Evolutionary conservation across 1,140 invertebrate genomes (phyloP), one percentile per base, ranked within the genome.

Genomic region (Prorops nasuta): DNA sequence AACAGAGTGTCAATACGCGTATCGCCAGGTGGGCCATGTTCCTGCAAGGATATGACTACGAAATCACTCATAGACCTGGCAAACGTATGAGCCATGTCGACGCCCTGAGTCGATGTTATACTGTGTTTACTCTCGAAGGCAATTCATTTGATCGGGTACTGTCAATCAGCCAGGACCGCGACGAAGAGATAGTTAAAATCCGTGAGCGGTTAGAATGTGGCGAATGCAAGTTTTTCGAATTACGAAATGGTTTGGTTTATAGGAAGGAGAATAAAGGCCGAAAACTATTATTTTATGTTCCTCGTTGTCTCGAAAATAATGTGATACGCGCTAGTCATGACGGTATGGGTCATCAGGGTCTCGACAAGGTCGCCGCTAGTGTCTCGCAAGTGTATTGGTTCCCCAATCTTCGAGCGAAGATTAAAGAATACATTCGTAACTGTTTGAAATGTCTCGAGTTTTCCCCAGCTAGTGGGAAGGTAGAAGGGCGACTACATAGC

Each of bases 371-470:
- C 4, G 10, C 10, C 4, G 4, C 4, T 6, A 28, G 24, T 10
- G 10, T 28, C 10, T 6, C 10, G 24, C 4, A 10, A 4, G 10
- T 4, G 4, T 28, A 28, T 28, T 28, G 24, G 24, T 28, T 28
- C 10, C 24, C 24, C 24, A 10, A 10, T 4, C 4, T 28, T 4
- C 4, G 10, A 28, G 4, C 24, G 10, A 28, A 28, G 24, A 28
- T 28, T 4, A 10, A 28, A 4, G 24, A 4, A 10, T 10, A 28
- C 24, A 10, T 28, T 4, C 4, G 4, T 10, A 48, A 55, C 39
- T 64, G 56, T 28, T 28, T 64, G 28, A 63, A 60, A 34, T 63
- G 59, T 49, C 47, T 60, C 20, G 39, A 42, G 7, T 62, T 41
- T 45, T 28, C 16, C 3, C 38, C 52, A 2, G 7, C 10, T 0